A percentile compares a stretch with the other conserved stretches of the same genome.
Conservation (phyloP, 2,888 invertebrate genomes). For the Meiosimyza platycephala region DNA sequence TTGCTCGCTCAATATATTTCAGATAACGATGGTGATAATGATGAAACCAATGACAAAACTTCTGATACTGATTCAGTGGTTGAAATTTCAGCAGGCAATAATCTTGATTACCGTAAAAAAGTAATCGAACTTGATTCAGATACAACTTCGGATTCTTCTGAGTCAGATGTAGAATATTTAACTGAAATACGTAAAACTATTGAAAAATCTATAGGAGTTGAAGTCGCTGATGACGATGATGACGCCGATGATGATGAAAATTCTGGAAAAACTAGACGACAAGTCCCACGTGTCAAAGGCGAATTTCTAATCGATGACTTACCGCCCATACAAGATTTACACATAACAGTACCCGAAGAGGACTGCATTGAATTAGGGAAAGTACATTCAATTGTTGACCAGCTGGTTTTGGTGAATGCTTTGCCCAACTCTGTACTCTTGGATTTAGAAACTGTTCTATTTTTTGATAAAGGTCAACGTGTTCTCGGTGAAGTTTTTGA, state of each 20-base stretch:
- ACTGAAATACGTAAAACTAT: slow-evolving; percentile 55
- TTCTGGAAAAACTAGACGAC: slow-evolving; percentile 48
- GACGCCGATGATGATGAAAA: slow-evolving; percentile 51
- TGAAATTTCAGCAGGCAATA: slow-evolving; percentile 49
- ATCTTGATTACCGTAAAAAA: slow-evolving; percentile 49
- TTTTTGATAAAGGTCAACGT: slow-evolving; percentile 81
- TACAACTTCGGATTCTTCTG: slow-evolving; percentile 39
- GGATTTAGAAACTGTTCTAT: slow-evolving; percentile 88
- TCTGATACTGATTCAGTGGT: slow-evolving; percentile 55
- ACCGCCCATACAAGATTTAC: slow-evolving; percentile 84
- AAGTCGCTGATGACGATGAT: slow-evolving; percentile 52
- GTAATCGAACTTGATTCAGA: slow-evolving; percentile 55
- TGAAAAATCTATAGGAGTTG: slow-evolving; percentile 51
- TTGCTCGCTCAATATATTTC: slow-evolving; percentile 60
- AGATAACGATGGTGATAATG: slow-evolving; percentile 46
- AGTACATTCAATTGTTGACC: slow-evolving; percentile 78
- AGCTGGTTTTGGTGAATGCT: slow-evolving; percentile 78
- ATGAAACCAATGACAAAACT: neutral
- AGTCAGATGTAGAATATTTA: slow-evolving; percentile 56
- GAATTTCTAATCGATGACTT: slow-evolving; percentile 73
- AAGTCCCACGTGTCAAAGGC: slow-evolving; percentile 60
- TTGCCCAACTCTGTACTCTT: slow-evolving; percentile 80
- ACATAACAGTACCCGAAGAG: slow-evolving; percentile 81
- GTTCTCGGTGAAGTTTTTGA: slow-evolving; percentile 84
- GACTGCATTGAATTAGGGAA: slow-evolving; percentile 81